Evolutionary conservation across 2,888 invertebrate species (phyloP), one percentile per base, ranked within the genome.

Genomic region (Thereva nobilitata): DNA sequence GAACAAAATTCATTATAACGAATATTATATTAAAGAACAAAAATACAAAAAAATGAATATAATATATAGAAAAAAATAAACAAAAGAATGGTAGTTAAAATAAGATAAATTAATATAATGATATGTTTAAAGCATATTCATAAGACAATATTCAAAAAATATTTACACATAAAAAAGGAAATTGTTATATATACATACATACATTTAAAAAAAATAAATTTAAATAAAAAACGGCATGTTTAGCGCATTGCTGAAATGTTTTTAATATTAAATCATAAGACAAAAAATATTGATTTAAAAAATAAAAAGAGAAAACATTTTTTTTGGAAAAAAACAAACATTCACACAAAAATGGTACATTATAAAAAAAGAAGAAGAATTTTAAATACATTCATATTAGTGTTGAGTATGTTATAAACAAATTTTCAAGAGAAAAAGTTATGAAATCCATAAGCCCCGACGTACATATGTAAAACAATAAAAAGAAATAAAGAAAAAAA

Each of bases 21-120:
- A 23, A 23, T 23, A 23, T 23, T 23, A 23, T 23, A 23, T 23
- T 89, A 54, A 54, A 40, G 8, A 12, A 7, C 41, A 42, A 10
- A 10, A 12, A 44, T 34, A 56, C 45, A 5, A 12, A 47, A 5
- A 12, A 47, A 12, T 10, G 35, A 38, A 53, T 38, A 59, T 4
- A 34, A 50, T 23, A 7, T 34, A 23, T 12, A 4, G 5, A 10
- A 12, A 47, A 37, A 37, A 59, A 47, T 56, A 10, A 23, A 34
- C 5, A 34, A 44, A 41, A 44, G n/a, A 9, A 56, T 44, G 45
- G 23, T 34, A 12, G 10, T 44, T 23, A 23, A 23, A 23, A 23
- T 23, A 23, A 23, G 23, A 23, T 23, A 23, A 23, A 23, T 23
- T 23, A 23, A 23, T 23, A 23, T 23, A 23, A 23, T 23, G 23